Conservation (phyloP, 2,888 invertebrate genomes). For the Catotricha subobsoleta region DNA sequence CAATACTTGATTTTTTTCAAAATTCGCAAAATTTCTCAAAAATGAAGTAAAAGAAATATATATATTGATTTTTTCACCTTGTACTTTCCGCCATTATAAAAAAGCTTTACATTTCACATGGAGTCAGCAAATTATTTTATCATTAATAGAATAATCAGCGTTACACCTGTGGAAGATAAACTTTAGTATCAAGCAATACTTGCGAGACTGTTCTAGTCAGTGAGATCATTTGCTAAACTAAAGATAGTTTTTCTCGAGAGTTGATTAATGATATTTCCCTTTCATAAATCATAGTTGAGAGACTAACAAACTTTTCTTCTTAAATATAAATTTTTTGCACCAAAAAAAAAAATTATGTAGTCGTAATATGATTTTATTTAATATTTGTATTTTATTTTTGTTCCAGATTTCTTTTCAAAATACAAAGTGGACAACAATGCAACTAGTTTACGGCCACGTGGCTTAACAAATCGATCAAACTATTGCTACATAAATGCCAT, state of each 20-base stretch:
- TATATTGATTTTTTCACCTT: too few relatives aligned
- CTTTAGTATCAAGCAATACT: background rate
- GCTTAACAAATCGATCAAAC: slow-evolving; percentile 82
- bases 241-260: background rate
- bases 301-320: background rate
- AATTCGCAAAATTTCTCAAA: too few relatives aligned
- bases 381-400: background rate
- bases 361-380: too few relatives aligned
- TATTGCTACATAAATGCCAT: slow-evolving; percentile 96
- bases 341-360: background rate
- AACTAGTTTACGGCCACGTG: slow-evolving; percentile 69
- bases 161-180: slow-evolving; percentile 25
- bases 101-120: slow-evolving; percentile 8
- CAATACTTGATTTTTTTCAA: too few relatives aligned
- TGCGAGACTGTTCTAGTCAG: slow-evolving; percentile 2
- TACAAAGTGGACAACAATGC: slow-evolving; percentile 63
- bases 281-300: slow-evolving; percentile 1
- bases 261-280: background rate
- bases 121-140: slow-evolving; percentile 23
- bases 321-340: background rate
- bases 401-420: slow-evolving; percentile 46
- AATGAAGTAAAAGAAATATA: too few relatives aligned
- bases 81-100: too few relatives aligned
- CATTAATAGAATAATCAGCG: slow-evolving; percentile 18
- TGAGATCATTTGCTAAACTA: background rate